Base-by-base conservation (phyloP, 2,888 invertebrate species). In the Scaptomyza parva region DNA sequence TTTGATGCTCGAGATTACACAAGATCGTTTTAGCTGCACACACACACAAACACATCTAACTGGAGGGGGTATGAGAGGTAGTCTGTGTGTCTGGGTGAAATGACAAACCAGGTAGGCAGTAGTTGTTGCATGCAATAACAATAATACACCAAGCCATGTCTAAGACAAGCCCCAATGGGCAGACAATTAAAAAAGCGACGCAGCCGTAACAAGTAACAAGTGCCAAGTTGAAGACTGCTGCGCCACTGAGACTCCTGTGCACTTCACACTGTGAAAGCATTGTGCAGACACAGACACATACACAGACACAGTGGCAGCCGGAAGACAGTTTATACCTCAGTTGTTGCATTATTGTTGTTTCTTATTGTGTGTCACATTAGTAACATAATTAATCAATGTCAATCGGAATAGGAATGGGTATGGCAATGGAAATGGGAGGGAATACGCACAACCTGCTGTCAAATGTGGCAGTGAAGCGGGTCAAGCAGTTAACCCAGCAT, bases 381-480 rank as follows among this genome's bases (percentile, higher is more conserved):
- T 87, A 86, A 80, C 88, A 84, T 80, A 71, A 84, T 84, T 87
- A 71, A 70, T 87, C 84, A 84, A 78, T 83, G 88, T 87, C 80
- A 79, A 72, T n/a, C n/a, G n/a, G n/a, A n/a, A n/a, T n/a, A n/a
- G n/a, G n/a, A n/a, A n/a, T n/a, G n/a, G n/a, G n/a, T n/a, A n/a
- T n/a, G n/a, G n/a, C n/a, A n/a, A n/a, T n/a, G n/a, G n/a, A n/a
- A n/a, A n/a, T 59, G 59, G n/a, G 18, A 20, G 41, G 12, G 11
- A 40, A 40, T 37, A 11, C 40, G 28, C 0, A 9, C 47, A 55
- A 44, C 26, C 35, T 52, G 30, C 14, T 40, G 44, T 11, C 48
- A 20, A 18, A 24, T 54, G 60, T 75, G 45, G 54, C 57, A 52
- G 51, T 48, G 51, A 54, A 26, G 58, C 76, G 50, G 83, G 80